phyloP scores from a whole-genome alignment of 2,797 vertebrate genomes.

The Hypotaenidia okinawae region DNA sequence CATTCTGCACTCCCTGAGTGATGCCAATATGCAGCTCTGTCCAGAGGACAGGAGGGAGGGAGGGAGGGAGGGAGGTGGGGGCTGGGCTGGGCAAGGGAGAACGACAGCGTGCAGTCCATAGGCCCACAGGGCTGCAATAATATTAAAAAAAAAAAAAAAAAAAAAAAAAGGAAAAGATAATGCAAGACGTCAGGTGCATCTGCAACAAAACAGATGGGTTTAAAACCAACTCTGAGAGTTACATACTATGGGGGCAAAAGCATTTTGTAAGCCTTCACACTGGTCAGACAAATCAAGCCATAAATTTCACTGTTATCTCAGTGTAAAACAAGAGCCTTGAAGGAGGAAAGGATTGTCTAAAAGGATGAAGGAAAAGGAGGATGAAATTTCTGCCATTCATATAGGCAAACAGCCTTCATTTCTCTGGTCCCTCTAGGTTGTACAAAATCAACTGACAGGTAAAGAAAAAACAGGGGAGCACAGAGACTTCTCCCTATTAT shows the following conservation, averaged over 20 bases:
- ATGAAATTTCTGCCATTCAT: not conserved
- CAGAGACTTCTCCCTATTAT: not conserved
- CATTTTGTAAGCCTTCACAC: not conserved
- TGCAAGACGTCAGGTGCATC: conserved; percentile 6
- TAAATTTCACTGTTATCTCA: not conserved
- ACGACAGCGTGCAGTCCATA: conserved; percentile 26
- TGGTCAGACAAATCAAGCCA: not conserved
- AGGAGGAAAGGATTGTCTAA: not conserved
- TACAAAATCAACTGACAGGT: conserved; percentile 15
- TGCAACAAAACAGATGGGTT: not conserved
- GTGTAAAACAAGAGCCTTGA: not conserved
- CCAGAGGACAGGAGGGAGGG: not conserved
- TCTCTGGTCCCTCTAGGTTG: not conserved
- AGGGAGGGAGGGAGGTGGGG: not conserved
- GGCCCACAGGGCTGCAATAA: conserved; percentile 37
- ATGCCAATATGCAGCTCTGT: conserved; percentile 43
- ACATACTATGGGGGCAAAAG: not conserved
- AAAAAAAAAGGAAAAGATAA: not conserved
- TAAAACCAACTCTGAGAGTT: not conserved
- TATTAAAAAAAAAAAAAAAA: not conserved
- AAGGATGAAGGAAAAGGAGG: conserved; percentile 2
- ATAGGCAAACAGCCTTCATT: not conserved
- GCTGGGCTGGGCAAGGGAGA: conserved; percentile 11
- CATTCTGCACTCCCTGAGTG: conserved; percentile 27
- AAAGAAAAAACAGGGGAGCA: not conserved